Base-by-base conservation (phyloP, 1,140 invertebrate species). In the Zaprionus camerounensis region DNA sequence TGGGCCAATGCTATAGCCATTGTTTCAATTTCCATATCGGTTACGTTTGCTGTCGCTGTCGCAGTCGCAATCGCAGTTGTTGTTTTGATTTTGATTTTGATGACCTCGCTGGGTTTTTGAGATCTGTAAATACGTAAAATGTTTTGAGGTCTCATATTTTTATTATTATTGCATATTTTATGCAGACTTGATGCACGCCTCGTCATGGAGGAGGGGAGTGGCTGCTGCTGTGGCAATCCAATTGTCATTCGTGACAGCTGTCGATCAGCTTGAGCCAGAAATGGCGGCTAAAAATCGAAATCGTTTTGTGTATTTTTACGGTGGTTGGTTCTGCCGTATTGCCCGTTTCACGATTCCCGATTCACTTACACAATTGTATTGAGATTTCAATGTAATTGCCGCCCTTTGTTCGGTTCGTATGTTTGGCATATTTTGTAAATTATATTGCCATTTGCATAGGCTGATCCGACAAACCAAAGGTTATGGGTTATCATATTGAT, bases 181-280 rank as follows among this genome's bases (percentile, higher is more conserved):
- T 51, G 20, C 20, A 17, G 13, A 15, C 36, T 38, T 7, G 36
- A 85, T 51, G 20, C 11, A 17, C 12, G 36, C 36, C 13, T 15
- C 12, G 36, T 15, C 36, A 38, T 3, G 36, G 13, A 17, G n/a
- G 2, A 9, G 41, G 41, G 41, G 15, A n/a, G 41, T n/a, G 41
- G 9, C 6, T 7, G n/a, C n/a, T 13, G 12, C 36, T 4, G n/a
- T 11, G 51, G 53, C 81, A 84, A 81, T 90, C 81, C 84, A 84
- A 88, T 84, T 88, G 84, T 88, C 84, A 88, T 88, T 88, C 85
- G 67, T 88, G 84, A 88, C 84, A 88, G 84, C 84, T 88, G 84
- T 90, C 84, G 84, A 88, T 88, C 84, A 81, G 68, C 66, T 44
- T 38, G 34, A 55, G 49, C 5, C 55, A 34, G 85, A 78, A 90